Evolutionary conservation across 2,113 vertebrate genomes (phyloP).

Genomic region (Lagopus leucura): DNA sequence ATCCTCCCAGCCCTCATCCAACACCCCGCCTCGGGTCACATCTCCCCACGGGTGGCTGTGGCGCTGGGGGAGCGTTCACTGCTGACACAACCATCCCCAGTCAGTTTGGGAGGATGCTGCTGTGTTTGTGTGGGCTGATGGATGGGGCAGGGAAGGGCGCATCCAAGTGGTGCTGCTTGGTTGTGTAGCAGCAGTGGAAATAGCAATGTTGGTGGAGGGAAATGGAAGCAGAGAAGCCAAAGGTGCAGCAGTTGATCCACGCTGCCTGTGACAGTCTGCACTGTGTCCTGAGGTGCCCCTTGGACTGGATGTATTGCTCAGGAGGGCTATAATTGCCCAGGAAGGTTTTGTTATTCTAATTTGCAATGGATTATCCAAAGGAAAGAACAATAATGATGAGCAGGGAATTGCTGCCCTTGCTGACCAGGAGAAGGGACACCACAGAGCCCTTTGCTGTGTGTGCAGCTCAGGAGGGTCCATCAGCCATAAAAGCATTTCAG

Average conservation of each 20-base stretch:
- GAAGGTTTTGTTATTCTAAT: neutral
- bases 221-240: neutral
- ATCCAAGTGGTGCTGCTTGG: neutral
- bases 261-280: neutral
- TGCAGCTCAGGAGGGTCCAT: neutral
- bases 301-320: neutral
- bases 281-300: neutral
- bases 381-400: neutral
- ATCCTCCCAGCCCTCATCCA: neutral
- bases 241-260: neutral
- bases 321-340: neutral
- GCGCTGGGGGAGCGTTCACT: neutral
- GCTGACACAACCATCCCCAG: neutral
- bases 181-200: neutral
- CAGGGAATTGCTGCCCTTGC: neutral
- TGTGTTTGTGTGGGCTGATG: neutral
- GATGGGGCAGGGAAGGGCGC: neutral
- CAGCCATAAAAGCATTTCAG: neutral
- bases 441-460: neutral
- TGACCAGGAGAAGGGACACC: neutral
- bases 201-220: neutral
- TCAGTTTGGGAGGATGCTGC: neutral
- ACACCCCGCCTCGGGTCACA: neutral
- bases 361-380: neutral
- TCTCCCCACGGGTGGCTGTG: neutral